Base-by-base conservation (phyloP, 2,888 invertebrate genomes). In the Philonicus albiceps region DNA sequence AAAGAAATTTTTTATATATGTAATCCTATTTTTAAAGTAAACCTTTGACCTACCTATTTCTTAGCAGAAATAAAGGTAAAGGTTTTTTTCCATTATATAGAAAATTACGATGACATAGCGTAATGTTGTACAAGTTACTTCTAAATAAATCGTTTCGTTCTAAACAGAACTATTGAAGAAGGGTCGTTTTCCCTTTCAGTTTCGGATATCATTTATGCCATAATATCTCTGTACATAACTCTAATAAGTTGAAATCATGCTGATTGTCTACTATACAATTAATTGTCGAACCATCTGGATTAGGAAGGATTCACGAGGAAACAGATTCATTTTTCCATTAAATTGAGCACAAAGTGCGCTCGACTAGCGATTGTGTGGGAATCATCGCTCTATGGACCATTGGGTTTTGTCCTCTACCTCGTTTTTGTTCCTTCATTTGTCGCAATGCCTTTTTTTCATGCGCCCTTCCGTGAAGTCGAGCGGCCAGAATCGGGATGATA, bases 301-400 rank as follows among this genome's bases (percentile, higher is more conserved):
- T 37, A 76, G 27, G 43, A 27, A 27, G 76, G 76, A 76, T 76
- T 76, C 76, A 76, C 37, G 76, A 40, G 19, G 43, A 40, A 76
- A 27, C 31, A 87, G 81, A 87, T 40, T 85, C 64, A 43, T 40
- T 85, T 80, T 73, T 86, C 85, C 83, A 86, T 49, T 87, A 85
- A 87, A 86, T 85, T 84, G 81, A 86, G 86, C 86, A 87, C 86
- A 86, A 81, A 87, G 85, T 86, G 86, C 75, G 85, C 78, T 83
- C n/a, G 81, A 80, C 34, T 81, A 86, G 73, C 78, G 73, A 75
- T 55, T 31, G 27, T 81, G 81, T 34, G 81, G 74, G 81, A 34
- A 81, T 34, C 74, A 86, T 87, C 85, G 86, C 86, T 85, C 34
- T 83, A 87, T 86, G 87, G 86, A 78, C 81, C 87, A 87, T 84